Conservation (phyloP, 1,140 invertebrate species). For the Trigoniulus corallinus region DNA sequence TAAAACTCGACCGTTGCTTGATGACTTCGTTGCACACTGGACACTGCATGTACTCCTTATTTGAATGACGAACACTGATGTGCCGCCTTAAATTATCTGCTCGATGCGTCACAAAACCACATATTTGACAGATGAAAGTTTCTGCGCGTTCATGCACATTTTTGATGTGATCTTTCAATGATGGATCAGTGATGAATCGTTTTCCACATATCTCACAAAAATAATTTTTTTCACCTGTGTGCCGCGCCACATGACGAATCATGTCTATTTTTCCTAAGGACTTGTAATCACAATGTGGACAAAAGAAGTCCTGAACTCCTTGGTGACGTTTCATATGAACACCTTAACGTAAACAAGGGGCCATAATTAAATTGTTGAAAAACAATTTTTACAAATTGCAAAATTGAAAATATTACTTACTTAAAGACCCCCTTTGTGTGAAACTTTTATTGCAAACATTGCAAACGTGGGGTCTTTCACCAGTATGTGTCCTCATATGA, state of each 20-base stretch:
- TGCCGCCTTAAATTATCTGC: slow-evolving; percentile 18
- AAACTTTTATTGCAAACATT: slow-evolving; percentile 17
- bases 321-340: slow-evolving; percentile 13
- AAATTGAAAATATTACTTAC: background rate
- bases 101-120: slow-evolving; percentile 15
- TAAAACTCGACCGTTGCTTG: slow-evolving; percentile 9
- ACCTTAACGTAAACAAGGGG: slow-evolving; percentile 1
- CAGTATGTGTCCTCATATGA: slow-evolving; percentile 30
- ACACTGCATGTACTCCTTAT: slow-evolving; percentile 5
- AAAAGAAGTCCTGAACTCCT: slow-evolving; percentile 9
- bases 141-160: slow-evolving; percentile 11
- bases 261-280: slow-evolving; percentile 12
- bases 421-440: background rate
- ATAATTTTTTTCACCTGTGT: slow-evolving; percentile 16
- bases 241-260: slow-evolving; percentile 13
- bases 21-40: slow-evolving; percentile 4
- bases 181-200: slow-evolving; percentile 14
- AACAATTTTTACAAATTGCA: no score
- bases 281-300: slow-evolving; percentile 12
- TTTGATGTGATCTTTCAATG: slow-evolving; percentile 11
- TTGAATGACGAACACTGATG: slow-evolving; percentile 2
- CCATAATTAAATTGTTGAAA: background rate
- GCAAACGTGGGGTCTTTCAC: slow-evolving; percentile 24
- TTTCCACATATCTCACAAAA: slow-evolving; percentile 19
- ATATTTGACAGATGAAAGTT: slow-evolving; percentile 14